Conservation (phyloP, 1,140 invertebrate species). For the Drosophila persimilis region DNA sequence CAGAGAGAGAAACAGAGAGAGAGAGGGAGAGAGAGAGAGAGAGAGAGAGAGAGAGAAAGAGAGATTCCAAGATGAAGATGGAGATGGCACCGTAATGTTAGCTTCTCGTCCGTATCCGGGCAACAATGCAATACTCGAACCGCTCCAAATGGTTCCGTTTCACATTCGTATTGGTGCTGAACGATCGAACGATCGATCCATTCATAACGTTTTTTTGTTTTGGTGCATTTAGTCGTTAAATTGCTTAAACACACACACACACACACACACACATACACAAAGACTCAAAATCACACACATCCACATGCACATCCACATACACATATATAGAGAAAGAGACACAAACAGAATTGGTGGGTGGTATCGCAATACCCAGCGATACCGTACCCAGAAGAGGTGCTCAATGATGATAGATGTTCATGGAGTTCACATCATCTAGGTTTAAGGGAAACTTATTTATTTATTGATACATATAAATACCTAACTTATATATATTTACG, state of each 20-base stretch:
- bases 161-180: slow-evolving; percentile 60
- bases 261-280: slow-evolving; percentile 5
- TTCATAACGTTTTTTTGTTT: slow-evolving; percentile 43
- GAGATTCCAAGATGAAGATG: neutral
- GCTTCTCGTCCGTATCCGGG: slow-evolving; percentile 55
- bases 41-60: neutral
- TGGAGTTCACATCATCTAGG: slow-evolving; percentile 31
- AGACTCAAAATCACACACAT: neutral
- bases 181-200: slow-evolving; percentile 3
- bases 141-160: slow-evolving; percentile 20
- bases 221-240: slow-evolving; percentile 70
- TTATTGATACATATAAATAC: slow-evolving; percentile 25
- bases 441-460: slow-evolving; percentile 48
- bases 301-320: slow-evolving; percentile 9
- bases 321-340: slow-evolving; percentile 34
- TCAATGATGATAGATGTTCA: slow-evolving; percentile 31
- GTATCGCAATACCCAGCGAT: too few species aligned
- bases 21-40: slow-evolving; percentile 6
- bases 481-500: slow-evolving; percentile 12
- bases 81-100: slow-evolving; percentile 35
- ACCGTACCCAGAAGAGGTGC: neutral
- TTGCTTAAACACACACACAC: slow-evolving; percentile 23
- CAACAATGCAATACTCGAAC: slow-evolving; percentile 73
- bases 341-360: neutral
- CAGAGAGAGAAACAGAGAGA: neutral